Base-by-base conservation (phyloP, 2,888 invertebrate genomes). In the Tiliacea citrago region DNA sequence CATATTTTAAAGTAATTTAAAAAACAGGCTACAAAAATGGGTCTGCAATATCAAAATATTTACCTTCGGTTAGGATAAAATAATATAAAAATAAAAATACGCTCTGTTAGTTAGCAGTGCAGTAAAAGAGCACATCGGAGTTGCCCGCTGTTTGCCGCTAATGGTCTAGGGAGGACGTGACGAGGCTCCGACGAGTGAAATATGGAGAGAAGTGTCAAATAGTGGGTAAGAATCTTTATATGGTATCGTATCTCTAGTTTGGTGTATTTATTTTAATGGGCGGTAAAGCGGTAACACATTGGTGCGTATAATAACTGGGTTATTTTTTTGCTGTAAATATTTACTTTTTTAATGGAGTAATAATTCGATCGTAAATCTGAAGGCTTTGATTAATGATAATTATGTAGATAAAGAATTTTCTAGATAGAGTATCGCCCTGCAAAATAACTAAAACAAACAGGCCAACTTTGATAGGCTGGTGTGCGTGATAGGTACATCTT, bases 81-180 rank as follows among this genome's bases (percentile, higher is more conserved):
- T 69, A 72, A 21, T 42, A 65, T 77, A n/a, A 5, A 45, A 55
- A 55, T 12, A 67, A 74, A 74, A 69, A 76, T 75, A 76, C 66
- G 73, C 10, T 75, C 18, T 49, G 76, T 78, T 82, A 80, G 81
- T 77, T 83, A 71, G 69, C 79, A 77, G 79, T 77, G 82, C 83
- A 83, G 75, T 84, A 86, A 89, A 90, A 88, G 87, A 89, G 87
- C 83, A 75, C 78, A 85, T 81, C 86, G 81, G 83, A 83, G 83
- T 80, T 84, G 84, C 79, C 70, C 73, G 77, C 85, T 87, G 89
- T 86, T 88, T 83, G 85, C 86, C 88, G 77, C 91, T 92, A 92
- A 92, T 92, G 89, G 91, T 72, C 82, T 67, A 67, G 79, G 68
- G 70, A 73, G 84, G 85, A 91, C 90, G 92, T 92, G 91, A 86